Evolutionary conservation across 2,113 vertebrate species (phyloP), one percentile per base, ranked within the genome.

Genomic region (Cheilinus undulatus): DNA sequence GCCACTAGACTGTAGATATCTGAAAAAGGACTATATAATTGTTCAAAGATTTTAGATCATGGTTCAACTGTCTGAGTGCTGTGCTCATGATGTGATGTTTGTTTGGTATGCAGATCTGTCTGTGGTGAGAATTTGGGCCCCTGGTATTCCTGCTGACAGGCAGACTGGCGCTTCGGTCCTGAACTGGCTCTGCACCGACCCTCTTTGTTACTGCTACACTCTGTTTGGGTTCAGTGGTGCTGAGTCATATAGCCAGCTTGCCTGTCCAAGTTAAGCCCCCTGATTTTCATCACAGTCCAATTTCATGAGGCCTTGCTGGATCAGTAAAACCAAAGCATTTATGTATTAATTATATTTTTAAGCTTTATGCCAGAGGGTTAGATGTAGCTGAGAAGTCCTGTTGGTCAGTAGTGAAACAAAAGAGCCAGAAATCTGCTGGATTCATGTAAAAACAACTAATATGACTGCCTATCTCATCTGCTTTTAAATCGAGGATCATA

Each of bases 121-220:
- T 80, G 61, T 71, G 54, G 20, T 8, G 45, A 58, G 9, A 15
- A 52, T 81, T 77, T 38, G 67, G 69, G 48, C 64, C 73, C 69
- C 76, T 75, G 15, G 65, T 54, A 86, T 86, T 91, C 80, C 71
- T 91, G 91, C 89, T 91, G 90, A 91, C 89, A 83, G 73, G 77
- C 88, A 86, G 69, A 73, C 76, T 64, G 59, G 54, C 74, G 86
- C 82, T 77, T 64, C 20, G 27, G 42, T 64, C 22, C 69, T 52
- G 64, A 82, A 66, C 70, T 24, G 27, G 67, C 58, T 82, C 82
- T 69, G 42, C 42, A 22, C 52, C 9, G 54, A 22, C 28, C 58
- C 70, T 83, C 79, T 88, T 91, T 92, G 89, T 88, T 73, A 59
- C 61, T 42, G 12, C 15, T n/a, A n/a, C n/a, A n/a, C 62, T 73